These are phyloP conservation scores for Cyclophora albipunctata DNA, from an alignment of 2,888 invertebrate genomes.

Conservation along the genomic window DNA sequence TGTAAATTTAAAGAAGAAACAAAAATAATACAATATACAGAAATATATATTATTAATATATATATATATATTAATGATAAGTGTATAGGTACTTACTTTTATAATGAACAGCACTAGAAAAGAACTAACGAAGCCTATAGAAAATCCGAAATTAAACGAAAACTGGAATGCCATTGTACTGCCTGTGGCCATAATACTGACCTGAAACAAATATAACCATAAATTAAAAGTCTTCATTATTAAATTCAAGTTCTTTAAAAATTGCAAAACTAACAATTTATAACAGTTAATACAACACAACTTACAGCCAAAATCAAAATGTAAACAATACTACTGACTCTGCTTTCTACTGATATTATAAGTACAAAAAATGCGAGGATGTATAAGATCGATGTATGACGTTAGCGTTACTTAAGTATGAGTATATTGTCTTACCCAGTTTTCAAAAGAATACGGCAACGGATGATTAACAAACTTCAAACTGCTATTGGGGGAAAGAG, in stretches of 20 bases:
- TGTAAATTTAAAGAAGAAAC: too few relatives aligned
- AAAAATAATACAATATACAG: too few relatives aligned
- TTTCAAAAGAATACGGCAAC: conserved; percentile 78
- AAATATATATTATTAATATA: too few relatives aligned
- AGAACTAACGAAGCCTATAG: conserved; percentile 83
- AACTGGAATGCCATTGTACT: conserved; percentile 73
- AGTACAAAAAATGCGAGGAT: too few relatives aligned
- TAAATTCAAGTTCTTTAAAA: too few relatives aligned
- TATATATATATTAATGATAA: too few relatives aligned
- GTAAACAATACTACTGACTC: too few relatives aligned
- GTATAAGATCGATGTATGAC: too few relatives aligned
- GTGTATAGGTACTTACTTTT: conserved; percentile 37
- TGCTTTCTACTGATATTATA: too few relatives aligned
- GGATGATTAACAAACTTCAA: conserved; percentile 80
- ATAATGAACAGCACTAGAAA: conserved; percentile 77
- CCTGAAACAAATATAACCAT: conserved; percentile 30
- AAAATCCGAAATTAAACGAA: conserved; percentile 84
- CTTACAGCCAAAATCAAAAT: too few relatives aligned
- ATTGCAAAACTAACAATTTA: background rate
- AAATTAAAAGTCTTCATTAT: background rate
- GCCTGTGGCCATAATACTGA: conserved; percentile 60
- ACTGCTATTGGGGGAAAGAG: conserved; percentile 52
- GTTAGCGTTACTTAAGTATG: too few relatives aligned
- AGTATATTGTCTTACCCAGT: conserved; percentile 57
- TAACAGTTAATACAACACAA: background rate